A percentile compares a stretch with the other conserved stretches of the same genome.
Evolutionary conservation across 2,797 vertebrate genomes (phyloP).

Genomic region (Amazona ochrocephala): DNA sequence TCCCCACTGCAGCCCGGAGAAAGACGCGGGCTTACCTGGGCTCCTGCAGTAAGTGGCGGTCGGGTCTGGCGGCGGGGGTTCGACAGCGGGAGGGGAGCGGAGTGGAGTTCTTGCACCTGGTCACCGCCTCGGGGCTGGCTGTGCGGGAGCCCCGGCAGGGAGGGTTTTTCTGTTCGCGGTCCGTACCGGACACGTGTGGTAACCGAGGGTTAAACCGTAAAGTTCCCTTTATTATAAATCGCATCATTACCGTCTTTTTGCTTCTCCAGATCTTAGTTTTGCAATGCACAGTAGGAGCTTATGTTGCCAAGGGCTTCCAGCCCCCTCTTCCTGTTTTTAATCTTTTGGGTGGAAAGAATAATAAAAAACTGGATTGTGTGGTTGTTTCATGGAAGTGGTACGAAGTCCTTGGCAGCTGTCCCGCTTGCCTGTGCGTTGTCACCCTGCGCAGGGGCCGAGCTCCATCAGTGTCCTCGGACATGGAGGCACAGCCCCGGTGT

Average conservation of each 20-base stretch:
- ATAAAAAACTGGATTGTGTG: fast-evolving
- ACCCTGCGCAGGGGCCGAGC: background rate
- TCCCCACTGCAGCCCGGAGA: background rate
- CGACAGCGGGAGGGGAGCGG: background rate
- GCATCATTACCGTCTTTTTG: fast-evolving
- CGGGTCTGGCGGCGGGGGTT: background rate
- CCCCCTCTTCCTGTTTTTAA: background rate
- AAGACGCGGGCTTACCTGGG: background rate
- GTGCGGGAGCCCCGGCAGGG: no score
- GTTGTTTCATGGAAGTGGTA: background rate
- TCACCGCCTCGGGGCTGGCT: background rate
- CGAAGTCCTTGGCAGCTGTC: background rate
- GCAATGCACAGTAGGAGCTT: background rate
- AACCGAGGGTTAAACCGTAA: fast-evolving
- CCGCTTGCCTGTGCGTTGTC: fast-evolving
- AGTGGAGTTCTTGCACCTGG: background rate
- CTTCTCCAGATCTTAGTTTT: background rate
- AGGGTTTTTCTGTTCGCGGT: background rate
- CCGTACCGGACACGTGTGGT: background rate
- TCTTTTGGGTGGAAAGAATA: background rate
- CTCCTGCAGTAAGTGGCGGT: background rate
- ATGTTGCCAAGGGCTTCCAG: background rate
- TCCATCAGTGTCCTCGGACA: fast-evolving
- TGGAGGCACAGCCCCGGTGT: fast-evolving
- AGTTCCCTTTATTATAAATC: background rate